A percentile compares a stretch with the other conserved stretches of the same genome.
Conservation (phyloP, 2,888 invertebrate species). For the Troides oblongomaculatus region DNA sequence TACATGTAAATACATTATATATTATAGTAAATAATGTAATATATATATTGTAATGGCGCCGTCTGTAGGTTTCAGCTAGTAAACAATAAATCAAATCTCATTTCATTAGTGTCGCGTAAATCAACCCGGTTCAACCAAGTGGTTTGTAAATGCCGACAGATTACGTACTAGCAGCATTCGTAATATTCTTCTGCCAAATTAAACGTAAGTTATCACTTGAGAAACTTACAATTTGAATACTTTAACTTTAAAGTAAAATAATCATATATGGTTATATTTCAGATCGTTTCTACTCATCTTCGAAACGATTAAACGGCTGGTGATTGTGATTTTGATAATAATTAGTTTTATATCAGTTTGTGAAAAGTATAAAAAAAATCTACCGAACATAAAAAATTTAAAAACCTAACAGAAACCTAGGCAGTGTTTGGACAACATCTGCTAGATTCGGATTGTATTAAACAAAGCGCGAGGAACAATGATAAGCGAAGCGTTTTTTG, state of each 20-base stretch:
- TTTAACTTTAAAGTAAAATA: no score
- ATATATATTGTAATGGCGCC: no score
- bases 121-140: neutral
- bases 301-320: no score
- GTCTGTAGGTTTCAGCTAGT: no score
- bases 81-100: neutral
- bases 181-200: neutral
- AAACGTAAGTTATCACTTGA: neutral
- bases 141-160: neutral
- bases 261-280: no score
- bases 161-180: neutral
- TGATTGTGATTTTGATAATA: no score
- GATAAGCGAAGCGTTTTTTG: neutral
- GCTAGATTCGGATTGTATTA: neutral
- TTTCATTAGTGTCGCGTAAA: neutral
- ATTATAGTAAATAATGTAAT: no score
- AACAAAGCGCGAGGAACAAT: neutral
- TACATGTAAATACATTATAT: no score
- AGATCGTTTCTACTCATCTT: no score
- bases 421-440: neutral
- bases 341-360: no score
- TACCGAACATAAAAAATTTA: neutral
- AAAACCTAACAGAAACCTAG: neutral
- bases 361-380: no score
- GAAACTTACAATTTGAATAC: no score